Conservation (phyloP, 2,797 vertebrate genomes). For the Eurystomus glaucurus region DNA sequence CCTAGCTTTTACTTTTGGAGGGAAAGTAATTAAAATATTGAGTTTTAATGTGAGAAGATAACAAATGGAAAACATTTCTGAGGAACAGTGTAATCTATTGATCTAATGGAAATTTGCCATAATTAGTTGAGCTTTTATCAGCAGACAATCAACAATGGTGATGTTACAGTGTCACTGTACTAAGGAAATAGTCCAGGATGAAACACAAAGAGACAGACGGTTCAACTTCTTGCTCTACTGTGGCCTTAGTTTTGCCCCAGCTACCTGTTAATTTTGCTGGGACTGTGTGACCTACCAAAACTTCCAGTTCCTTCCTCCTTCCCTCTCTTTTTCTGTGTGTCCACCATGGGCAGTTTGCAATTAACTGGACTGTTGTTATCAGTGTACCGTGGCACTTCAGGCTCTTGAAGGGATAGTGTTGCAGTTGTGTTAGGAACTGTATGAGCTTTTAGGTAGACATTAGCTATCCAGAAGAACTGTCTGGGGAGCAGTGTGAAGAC, state of each 20-base stretch:
- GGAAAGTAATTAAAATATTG: not conserved
- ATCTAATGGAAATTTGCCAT: not conserved
- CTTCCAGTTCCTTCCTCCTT: not conserved
- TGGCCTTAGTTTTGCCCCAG: not conserved
- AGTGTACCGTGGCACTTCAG: not conserved
- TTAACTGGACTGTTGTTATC: not conserved
- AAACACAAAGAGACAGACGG: not conserved
- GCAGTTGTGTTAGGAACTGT: not conserved
- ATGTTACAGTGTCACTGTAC: not conserved
- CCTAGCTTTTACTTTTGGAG: not conserved
- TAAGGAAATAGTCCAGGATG: not conserved
- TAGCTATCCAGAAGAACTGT: not conserved
- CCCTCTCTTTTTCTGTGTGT: fast-evolving
- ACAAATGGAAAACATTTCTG: not conserved
- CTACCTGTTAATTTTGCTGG: not conserved
- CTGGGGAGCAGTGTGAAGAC: not conserved
- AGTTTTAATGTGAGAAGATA: not conserved
- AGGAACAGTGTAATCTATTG: not conserved
- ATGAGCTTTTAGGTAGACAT: not conserved
- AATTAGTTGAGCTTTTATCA: not conserved
- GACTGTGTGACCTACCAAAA: not conserved
- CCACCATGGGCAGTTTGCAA: fast-evolving
- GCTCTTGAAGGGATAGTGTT: not conserved
- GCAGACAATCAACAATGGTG: not conserved
- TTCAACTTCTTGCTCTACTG: not conserved